A percentile compares a stretch with the other conserved stretches of the same genome.
These are phyloP conservation scores for Neolamprologus ventralis DNA, from an alignment of 2,113 vertebrate species.

Conservation along the genomic window DNA sequence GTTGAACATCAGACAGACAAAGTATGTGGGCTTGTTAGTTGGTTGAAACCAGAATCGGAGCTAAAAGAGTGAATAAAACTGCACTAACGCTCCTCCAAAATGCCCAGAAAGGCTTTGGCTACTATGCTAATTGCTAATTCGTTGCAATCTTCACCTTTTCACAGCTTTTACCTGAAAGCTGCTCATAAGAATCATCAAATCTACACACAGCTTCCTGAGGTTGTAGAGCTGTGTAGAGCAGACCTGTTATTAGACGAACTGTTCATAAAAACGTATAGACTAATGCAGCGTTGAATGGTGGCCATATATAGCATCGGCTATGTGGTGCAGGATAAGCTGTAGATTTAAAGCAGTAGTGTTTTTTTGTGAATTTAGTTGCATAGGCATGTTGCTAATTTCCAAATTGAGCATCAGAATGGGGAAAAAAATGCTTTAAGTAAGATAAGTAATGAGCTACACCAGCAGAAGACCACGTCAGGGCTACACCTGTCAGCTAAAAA, in stretches of 20 bases:
- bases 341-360: not conserved
- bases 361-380: rapidly evolving
- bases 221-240: not conserved
- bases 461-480: not conserved
- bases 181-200: not conserved
- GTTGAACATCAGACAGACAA: not conserved
- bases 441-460: not conserved
- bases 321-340: not conserved
- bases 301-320: not conserved
- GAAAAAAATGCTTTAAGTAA: not conserved
- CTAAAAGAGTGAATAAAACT: not conserved
- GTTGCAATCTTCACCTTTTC: not conserved
- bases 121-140: not conserved
- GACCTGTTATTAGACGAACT: not conserved
- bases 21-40: not conserved
- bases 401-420: not conserved
- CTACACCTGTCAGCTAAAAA: not conserved
- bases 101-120: not conserved
- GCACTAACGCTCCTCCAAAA: not conserved
- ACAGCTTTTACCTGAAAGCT: not conserved
- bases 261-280: not conserved
- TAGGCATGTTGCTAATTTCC: not conserved
- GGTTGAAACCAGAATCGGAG: not conserved
- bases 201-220: not conserved
- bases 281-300: not conserved